phyloP scores from a whole-genome alignment of 1,140 invertebrate species.

The Octopus bimaculoides region DNA sequence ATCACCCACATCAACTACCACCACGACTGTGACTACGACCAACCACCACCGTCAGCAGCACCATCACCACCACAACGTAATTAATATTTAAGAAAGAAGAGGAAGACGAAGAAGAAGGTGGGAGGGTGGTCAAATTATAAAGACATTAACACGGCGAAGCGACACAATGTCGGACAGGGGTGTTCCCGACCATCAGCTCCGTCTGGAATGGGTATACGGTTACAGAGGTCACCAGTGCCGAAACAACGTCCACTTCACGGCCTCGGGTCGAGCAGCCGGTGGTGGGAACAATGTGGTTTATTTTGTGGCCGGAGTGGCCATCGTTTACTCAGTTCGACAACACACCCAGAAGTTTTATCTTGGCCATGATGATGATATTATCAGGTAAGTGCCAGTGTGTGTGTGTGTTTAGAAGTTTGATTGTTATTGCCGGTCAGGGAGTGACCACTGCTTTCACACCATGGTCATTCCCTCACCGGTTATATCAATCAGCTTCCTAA shows the following conservation, averaged over 20 bases:
- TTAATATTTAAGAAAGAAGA: neutral
- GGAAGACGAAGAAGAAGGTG: neutral
- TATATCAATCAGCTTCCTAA: too few species aligned
- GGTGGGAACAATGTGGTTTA: slow-evolving; percentile 52
- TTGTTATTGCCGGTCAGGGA: too few species aligned
- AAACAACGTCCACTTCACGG: slow-evolving; percentile 54
- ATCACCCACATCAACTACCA: neutral
- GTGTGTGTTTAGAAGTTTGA: too few species aligned
- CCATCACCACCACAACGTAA: neutral
- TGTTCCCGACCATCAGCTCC: slow-evolving; percentile 48
- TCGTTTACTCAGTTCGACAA: slow-evolving; percentile 53
- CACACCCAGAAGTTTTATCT: slow-evolving; percentile 56
- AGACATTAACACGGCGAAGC: neutral
- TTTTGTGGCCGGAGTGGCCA: slow-evolving; percentile 58
- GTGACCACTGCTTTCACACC: too few species aligned
- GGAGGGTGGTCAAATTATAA: too few species aligned
- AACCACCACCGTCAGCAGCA: neutral
- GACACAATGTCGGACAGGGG: slow-evolving; percentile 44
- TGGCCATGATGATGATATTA: slow-evolving; percentile 58
- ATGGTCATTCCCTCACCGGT: too few species aligned
- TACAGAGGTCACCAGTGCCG: slow-evolving; percentile 57
- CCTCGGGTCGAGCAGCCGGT: neutral
- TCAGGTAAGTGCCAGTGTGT: slow-evolving; percentile 40
- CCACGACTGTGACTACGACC: neutral
- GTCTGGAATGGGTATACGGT: slow-evolving; percentile 58